A percentile compares a stretch with the other conserved stretches of the same genome.
These are phyloP conservation scores for Patiria pectinifera DNA, from an alignment of 53 echinoderm and acorn worm genomes.

Conservation along the genomic window DNA sequence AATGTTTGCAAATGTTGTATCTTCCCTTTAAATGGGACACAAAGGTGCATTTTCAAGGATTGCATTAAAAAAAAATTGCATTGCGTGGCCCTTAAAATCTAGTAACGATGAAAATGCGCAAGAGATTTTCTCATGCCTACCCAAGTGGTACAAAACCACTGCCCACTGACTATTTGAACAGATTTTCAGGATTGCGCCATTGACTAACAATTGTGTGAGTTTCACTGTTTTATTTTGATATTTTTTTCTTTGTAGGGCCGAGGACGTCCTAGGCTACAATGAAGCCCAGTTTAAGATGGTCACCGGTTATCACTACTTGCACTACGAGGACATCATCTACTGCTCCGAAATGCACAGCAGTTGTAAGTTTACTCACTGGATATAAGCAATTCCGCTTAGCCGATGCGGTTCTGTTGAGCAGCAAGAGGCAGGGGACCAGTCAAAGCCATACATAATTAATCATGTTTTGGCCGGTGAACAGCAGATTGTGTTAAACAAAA, in stretches of 20 bases:
- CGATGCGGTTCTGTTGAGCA: neutral
- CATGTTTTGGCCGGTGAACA: neutral
- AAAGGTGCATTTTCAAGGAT: too few species aligned
- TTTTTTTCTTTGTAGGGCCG: constrained; percentile 60
- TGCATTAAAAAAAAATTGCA: too few species aligned
- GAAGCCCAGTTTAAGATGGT: constrained; percentile 71
- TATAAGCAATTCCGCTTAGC: neutral
- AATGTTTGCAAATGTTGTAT: too few species aligned
- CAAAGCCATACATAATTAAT: too few species aligned
- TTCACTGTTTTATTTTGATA: neutral
- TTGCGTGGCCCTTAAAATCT: too few species aligned
- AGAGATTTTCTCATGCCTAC: too few species aligned
- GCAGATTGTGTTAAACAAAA: neutral
- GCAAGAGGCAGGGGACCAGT: neutral
- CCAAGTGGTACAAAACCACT: too few species aligned
- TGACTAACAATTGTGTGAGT: neutral
- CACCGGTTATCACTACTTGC: constrained; percentile 87
- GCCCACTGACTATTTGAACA: too few species aligned
- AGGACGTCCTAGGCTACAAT: constrained; percentile 84
- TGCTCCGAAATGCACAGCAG: constrained; percentile 90
- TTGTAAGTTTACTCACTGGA: constrained; percentile 61
- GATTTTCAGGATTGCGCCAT: too few species aligned
- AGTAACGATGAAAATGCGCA: too few species aligned
- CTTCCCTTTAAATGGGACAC: too few species aligned
- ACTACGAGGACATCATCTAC: constrained; percentile 96